Conservation (phyloP, 2,113 vertebrate species). For the Platysternon megacephalum region DNA sequence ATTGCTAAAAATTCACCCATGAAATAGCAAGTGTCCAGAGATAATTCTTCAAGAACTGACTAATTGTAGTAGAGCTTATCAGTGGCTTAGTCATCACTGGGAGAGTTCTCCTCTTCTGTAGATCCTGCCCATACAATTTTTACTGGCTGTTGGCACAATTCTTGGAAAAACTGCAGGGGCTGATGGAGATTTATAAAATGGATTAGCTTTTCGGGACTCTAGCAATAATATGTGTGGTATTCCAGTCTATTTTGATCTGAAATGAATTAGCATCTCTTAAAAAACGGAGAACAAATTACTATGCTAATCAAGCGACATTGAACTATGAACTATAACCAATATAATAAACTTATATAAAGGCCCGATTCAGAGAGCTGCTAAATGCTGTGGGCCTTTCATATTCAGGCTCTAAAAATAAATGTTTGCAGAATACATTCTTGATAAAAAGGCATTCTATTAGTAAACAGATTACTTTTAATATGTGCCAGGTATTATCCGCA, state of each 20-base stretch:
- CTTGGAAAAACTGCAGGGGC: background rate
- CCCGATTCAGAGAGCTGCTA: background rate
- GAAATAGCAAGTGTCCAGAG: background rate
- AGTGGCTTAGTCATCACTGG: conserved; percentile 13
- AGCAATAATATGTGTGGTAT: conserved; percentile 19
- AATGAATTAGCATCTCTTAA: conserved; percentile 20
- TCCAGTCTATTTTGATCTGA: conserved; percentile 37
- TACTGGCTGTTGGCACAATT: conserved; percentile 51
- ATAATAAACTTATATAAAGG: background rate
- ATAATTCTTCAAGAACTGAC: background rate
- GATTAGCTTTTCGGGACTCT: conserved; percentile 50
- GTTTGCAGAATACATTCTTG: background rate
- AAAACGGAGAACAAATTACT: conserved; percentile 6
- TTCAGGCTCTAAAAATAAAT: conserved; percentile 5
- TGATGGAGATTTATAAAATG: conserved; percentile 24
- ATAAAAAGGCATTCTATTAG: conserved; percentile 13
- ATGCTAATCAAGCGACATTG: conserved; percentile 21
- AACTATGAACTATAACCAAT: background rate
- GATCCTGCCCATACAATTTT: conserved; percentile 21
- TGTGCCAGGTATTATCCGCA: background rate
- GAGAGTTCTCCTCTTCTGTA: conserved; percentile 37
- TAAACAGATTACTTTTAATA: background rate
- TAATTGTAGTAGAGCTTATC: background rate
- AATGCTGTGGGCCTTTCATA: background rate
- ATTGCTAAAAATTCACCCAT: background rate